Evolutionary conservation across 2,888 invertebrate genomes (phyloP).

Genomic region (Frankliniella intonsa): DNA sequence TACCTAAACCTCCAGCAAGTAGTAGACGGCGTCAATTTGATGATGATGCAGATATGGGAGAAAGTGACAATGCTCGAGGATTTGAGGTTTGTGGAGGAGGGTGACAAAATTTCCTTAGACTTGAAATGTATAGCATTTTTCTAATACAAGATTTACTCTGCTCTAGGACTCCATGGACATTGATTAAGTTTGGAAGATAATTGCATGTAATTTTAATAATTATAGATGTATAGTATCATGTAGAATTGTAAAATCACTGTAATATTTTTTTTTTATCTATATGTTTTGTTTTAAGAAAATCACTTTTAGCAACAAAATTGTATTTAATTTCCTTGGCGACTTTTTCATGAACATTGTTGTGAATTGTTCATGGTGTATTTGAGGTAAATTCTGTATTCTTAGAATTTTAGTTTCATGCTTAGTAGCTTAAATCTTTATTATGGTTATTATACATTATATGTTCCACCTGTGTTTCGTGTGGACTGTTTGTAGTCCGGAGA

Average conservation of each 20-base stretch:
- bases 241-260: background rate
- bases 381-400: no score
- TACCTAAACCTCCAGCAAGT: background rate
- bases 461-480: no score
- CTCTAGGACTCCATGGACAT: slow-evolving; percentile 1
- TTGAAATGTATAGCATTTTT: background rate
- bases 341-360: no score
- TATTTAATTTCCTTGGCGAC: no score
- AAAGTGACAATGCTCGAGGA: slow-evolving; percentile 7
- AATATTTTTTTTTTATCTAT: background rate
- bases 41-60: background rate
- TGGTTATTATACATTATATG: no score
- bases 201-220: background rate
- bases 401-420: no score
- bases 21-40: background rate
- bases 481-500: no score
- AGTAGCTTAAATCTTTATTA: no score
- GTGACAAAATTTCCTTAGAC: background rate
- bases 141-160: background rate
- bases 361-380: no score
- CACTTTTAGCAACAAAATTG: no score
- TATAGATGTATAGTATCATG: background rate
- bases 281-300: no score
- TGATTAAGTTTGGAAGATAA: background rate
- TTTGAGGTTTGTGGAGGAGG: background rate